These are phyloP conservation scores for Aphaenogaster rudis DNA, from an alignment of 1,140 invertebrate species.

Conservation along the genomic window DNA sequence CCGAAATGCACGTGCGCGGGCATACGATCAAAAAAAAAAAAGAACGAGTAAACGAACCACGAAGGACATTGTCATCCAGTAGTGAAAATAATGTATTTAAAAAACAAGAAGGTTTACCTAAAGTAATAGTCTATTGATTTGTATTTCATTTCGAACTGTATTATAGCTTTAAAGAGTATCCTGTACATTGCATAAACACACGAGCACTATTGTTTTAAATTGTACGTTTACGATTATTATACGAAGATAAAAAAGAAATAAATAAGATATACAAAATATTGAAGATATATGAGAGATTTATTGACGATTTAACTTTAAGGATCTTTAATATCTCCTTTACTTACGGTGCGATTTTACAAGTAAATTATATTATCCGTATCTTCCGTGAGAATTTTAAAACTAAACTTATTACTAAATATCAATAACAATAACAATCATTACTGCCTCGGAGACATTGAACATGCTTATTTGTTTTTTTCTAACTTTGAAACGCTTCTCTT, in stretches of 20 bases:
- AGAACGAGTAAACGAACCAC: slow-evolving; percentile 63
- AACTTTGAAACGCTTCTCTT: not conserved
- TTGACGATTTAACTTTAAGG: slow-evolving; percentile 78
- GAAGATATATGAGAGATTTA: slow-evolving; percentile 85
- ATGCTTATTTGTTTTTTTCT: not conserved
- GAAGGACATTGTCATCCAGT: slow-evolving; percentile 84
- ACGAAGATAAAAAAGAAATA: slow-evolving; percentile 85
- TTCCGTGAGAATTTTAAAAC: slow-evolving; percentile 72
- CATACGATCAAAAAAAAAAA: slow-evolving; percentile 77
- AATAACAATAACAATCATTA: slow-evolving; percentile 63
- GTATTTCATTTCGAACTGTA: slow-evolving; percentile 86
- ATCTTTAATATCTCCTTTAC: slow-evolving; percentile 78
- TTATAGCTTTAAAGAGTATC: slow-evolving; percentile 86
- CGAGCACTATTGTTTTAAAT: slow-evolving; percentile 86
- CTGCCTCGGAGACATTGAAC: slow-evolving; percentile 54
- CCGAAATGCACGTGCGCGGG: slow-evolving; percentile 64
- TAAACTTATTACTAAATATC: slow-evolving; percentile 65
- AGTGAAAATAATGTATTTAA: slow-evolving; percentile 86
- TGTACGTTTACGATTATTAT: slow-evolving; percentile 86
- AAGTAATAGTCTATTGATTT: slow-evolving; percentile 86
- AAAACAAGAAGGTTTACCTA: slow-evolving; percentile 80
- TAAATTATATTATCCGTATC: slow-evolving; percentile 70
- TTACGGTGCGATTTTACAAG: slow-evolving; percentile 68
- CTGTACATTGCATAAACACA: slow-evolving; percentile 86
- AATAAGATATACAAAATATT: slow-evolving; percentile 86